Conservation (phyloP, 1,140 invertebrate genomes). For the Microplitis demolitor region DNA sequence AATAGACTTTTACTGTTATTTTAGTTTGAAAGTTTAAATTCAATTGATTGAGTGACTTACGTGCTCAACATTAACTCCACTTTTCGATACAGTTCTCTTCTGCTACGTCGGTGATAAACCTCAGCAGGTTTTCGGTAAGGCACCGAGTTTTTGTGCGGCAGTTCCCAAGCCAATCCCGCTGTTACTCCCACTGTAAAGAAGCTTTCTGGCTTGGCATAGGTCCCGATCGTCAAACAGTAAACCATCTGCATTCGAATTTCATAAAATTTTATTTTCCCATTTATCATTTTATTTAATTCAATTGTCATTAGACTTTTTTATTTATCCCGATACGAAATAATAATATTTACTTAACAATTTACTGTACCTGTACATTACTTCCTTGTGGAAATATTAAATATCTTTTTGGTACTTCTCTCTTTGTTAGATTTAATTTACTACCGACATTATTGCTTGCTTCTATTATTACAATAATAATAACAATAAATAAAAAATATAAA, state of each 20-base stretch:
- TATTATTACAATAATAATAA: neutral
- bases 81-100: conserved; percentile 58
- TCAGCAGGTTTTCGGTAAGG: conserved; percentile 49
- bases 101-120: conserved; percentile 58
- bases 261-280: neutral
- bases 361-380: conserved; percentile 58
- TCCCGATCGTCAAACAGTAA: conserved; percentile 69
- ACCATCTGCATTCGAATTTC: conserved; percentile 58
- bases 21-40: neutral
- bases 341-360: neutral
- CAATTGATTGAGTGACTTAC: conserved; percentile 45
- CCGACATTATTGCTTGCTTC: neutral
- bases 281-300: neutral
- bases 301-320: no score
- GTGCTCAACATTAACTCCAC: conserved; percentile 55
- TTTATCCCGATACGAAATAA: no score
- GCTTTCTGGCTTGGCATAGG: conserved; percentile 61
- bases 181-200: conserved; percentile 72
- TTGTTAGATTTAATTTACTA: conserved; percentile 26
- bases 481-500: neutral
- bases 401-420: conserved; percentile 41
- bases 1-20: neutral
- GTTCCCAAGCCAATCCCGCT: conserved; percentile 74
- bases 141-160: conserved; percentile 63
- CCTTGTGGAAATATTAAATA: conserved; percentile 58